These are phyloP conservation scores for Conus canariensis DNA, from an alignment of 2,888 invertebrate species.

Conservation along the genomic window DNA sequence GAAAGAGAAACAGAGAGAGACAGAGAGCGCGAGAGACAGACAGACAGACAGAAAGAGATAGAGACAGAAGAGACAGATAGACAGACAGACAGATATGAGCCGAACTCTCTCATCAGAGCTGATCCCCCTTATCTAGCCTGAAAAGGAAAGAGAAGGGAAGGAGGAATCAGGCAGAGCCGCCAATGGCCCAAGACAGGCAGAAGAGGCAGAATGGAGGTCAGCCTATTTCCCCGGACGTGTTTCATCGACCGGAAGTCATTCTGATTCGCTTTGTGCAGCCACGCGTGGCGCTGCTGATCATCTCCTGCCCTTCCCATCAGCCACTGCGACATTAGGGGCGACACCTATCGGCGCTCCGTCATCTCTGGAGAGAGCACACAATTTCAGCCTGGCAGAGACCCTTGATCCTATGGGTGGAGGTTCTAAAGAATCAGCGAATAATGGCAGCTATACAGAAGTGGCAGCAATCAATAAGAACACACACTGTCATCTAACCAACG, in stretches of 20 bases:
- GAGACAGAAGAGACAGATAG: too few species aligned
- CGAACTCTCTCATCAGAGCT: too few species aligned
- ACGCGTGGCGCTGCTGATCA: slow-evolving; percentile 40
- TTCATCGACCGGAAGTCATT: slow-evolving; percentile 44
- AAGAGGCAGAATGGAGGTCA: slow-evolving; percentile 28
- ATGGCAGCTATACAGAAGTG: too few species aligned
- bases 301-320: slow-evolving; percentile 20
- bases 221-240: slow-evolving; percentile 51
- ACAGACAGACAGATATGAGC: too few species aligned
- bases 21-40: too few species aligned
- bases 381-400: neutral
- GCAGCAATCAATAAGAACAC: too few species aligned
- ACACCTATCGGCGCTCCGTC: slow-evolving; percentile 29
- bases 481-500: too few species aligned
- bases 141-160: neutral
- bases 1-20: too few species aligned
- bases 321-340: slow-evolving; percentile 33
- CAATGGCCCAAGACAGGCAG: slow-evolving; percentile 37
- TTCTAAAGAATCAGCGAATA: too few species aligned
- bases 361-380: slow-evolving; percentile 23
- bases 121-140: too few species aligned
- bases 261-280: slow-evolving; percentile 50
- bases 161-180: neutral
- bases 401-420: neutral
- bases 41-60: too few species aligned